Evolutionary conservation across 1,140 invertebrate genomes (phyloP), one percentile per base, ranked within the genome.

Genomic region (Cydia pomonella): DNA sequence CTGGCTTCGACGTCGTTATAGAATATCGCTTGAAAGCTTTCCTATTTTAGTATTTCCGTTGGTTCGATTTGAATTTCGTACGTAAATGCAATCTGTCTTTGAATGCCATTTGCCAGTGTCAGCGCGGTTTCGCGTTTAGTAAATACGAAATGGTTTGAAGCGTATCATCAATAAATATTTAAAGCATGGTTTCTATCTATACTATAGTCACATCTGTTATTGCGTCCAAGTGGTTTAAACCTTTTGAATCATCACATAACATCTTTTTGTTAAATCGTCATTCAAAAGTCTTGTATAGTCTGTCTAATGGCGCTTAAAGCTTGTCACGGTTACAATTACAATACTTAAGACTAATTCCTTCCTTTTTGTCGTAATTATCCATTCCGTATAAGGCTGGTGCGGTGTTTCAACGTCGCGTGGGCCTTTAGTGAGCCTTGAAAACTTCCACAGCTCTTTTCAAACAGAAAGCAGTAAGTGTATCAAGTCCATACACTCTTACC

Each of bases 31-130:
- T 59, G 64, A 29, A 18, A 33, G 64, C 64, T 69, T 69, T 33
- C 64, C 64, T 69, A 33, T 69, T 69, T 69, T 69, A 69, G 64
- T 69, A 69, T 69, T 69, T 29, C 64, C 64, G 18, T 69, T 69
- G 64, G 27, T 69, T 69, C 27, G 13, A 69, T 33, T 69, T 33
- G 64, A 29, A 69, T 69, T 69, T 69, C 33, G 29, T 33, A n/a
- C 64, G 64, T 69, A 59, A 59, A 59, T 59, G 53, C 53, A 59
- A 59, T 59, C 53, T 59, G 53, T 59, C 53, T 59, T 59, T 59
- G 53, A 59, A 59, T 59, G 53, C 53, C 53, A 59, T 59, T 59
- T 59, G 53, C 53, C 18, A 59, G 21, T 59, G 53, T 59, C 53
- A 59, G 53, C 21, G 53, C 53, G 21, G 53, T 59, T 59, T 59